Conservation (phyloP, 2,888 invertebrate genomes). For the Ophioninae sp. region DNA sequence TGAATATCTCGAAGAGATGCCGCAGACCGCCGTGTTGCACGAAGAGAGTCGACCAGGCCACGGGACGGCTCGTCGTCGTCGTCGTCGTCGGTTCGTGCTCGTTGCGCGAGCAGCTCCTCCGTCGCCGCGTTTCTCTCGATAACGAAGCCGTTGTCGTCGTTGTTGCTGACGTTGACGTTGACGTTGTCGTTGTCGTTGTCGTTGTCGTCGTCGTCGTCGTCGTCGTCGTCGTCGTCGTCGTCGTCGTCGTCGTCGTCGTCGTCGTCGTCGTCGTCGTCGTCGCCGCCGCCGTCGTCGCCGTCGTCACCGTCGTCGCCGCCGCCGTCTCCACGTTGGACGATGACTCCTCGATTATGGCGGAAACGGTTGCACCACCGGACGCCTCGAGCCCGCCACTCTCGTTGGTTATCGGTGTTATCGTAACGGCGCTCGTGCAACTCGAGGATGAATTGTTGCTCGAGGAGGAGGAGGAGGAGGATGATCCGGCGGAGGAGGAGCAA, state of each 20-base stretch:
- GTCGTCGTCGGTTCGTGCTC: neutral
- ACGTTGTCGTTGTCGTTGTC: too few species aligned
- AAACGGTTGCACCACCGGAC: constrained; percentile 20
- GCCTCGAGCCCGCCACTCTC: constrained; percentile 67
- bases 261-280: too few species aligned
- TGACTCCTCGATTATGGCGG: constrained; percentile 66
- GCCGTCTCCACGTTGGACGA: neutral
- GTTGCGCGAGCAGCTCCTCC: neutral
- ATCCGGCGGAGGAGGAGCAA: constrained; percentile 55
- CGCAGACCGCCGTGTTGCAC: constrained; percentile 93
- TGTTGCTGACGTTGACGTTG: too few species aligned
- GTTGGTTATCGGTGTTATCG: constrained; percentile 66
- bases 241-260: too few species aligned
- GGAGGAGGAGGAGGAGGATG: constrained; percentile 55
- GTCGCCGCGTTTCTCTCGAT: neutral
- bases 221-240: too few species aligned
- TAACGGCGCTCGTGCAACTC: constrained; percentile 61
- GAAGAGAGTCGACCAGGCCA: constrained; percentile 89
- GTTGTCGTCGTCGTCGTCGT: too few species aligned
- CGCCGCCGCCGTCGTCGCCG: too few species aligned
- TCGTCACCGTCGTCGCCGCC: neutral
- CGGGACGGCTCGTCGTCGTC: neutral
- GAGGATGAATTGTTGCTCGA: constrained; percentile 58
- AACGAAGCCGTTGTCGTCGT: neutral
- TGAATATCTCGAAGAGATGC: constrained; percentile 95